phyloP scores from a whole-genome alignment of 2,888 invertebrate genomes.

The Drosophila borealis region DNA sequence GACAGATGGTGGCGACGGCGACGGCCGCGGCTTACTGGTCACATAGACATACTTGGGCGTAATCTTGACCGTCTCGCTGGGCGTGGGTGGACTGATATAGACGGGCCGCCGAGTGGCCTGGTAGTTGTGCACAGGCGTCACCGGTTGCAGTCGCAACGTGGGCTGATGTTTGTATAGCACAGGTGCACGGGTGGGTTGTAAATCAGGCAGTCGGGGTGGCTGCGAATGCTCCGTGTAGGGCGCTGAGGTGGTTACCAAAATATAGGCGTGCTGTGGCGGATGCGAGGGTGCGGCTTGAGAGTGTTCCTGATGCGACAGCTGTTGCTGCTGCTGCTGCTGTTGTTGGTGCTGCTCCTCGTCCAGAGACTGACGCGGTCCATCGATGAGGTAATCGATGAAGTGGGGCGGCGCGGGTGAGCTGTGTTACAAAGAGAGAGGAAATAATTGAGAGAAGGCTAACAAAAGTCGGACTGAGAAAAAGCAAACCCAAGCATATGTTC shows the following conservation, averaged over 20 bases:
- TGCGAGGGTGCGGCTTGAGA: constrained; percentile 33
- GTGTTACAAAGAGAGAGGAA: not conserved
- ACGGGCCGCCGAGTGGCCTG: constrained; percentile 60
- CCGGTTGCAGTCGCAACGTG: constrained; percentile 78
- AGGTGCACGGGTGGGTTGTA: constrained; percentile 68
- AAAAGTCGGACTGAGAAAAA: no score
- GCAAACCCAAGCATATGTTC: not conserved
- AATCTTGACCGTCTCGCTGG: constrained; percentile 63
- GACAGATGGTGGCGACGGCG: constrained; percentile 22
- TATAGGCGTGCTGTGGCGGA: constrained; percentile 57
- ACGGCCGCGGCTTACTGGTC: constrained; percentile 34
- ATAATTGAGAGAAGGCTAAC: not conserved
- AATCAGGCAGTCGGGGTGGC: constrained; percentile 37
- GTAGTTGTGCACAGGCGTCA: constrained; percentile 60
- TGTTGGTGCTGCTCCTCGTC: constrained; percentile 76
- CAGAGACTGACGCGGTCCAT: constrained; percentile 82
- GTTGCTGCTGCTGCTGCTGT: constrained; percentile 51
- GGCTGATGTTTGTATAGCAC: constrained; percentile 76
- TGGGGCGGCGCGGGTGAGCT: constrained; percentile 62
- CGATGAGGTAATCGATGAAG: constrained; percentile 81
- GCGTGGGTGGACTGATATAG: constrained; percentile 47
- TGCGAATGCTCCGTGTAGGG: constrained; percentile 61
- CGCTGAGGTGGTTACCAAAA: constrained; percentile 76
- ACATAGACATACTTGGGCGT: constrained; percentile 69
- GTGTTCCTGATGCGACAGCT: constrained; percentile 55